Base-by-base conservation (phyloP, 2,888 invertebrate genomes). In the Argyresthia goedartella region DNA sequence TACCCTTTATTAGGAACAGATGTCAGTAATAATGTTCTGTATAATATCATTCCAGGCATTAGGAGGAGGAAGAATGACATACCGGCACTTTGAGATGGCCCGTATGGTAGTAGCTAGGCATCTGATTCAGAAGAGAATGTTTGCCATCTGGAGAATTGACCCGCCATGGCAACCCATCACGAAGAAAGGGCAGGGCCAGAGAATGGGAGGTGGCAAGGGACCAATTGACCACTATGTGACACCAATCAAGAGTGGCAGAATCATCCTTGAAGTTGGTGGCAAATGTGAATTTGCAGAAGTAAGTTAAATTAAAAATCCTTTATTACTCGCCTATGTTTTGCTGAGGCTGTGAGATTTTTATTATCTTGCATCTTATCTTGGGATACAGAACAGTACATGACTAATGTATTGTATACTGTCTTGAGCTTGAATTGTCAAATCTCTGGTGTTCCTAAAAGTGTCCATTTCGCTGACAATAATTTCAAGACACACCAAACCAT, bases 161-260 rank as follows among this genome's bases (percentile, higher is more conserved):
- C 87, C 96, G 0, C 98, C 98, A 0, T 99, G 99, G 99, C 97
- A 98, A 66, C 95, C 99, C 0, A 81, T 97, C 9, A 95, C 96
- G 0, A 95, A 93, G 74, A 95, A 95, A 73, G 94, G 95, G 0
- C 93, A 93, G 73, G 98, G 98, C 0, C 92, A 93, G 59, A 88
- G 96, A 63, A 96, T 98, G 95, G 99, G 99, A 8, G 97, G 97
- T 58, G 99, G 99, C 11, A 99, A 99, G 88, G 97, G 96, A 8
- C 87, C 92, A 0, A 97, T 99, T 54, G 93, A 98, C 70, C 96
- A 97, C 76, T 99, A 98, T 73, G 95, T 94, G 0, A 96, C 97
- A 1, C 99, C 99, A 0, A 77, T 99, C 3, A 96, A 93, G 86
- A 89, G 93, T 35, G 96, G 95, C 46, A 89, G 99, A 62, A 91